These are phyloP conservation scores for Napeogenes sylphis DNA, from an alignment of 2,888 invertebrate species.

Conservation along the genomic window DNA sequence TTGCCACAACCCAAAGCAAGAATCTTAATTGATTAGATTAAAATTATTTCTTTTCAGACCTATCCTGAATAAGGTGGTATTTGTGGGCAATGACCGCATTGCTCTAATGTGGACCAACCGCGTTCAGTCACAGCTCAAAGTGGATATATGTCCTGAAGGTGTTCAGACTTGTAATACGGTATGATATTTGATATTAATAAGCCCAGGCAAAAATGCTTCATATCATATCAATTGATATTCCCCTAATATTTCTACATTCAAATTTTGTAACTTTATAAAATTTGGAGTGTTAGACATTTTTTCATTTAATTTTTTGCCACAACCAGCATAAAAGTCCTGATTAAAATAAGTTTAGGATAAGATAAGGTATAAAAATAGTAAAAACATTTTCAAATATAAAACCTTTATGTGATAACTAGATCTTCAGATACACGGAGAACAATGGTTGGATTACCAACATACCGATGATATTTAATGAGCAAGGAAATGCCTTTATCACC, in stretches of 20 bases:
- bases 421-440: conserved; percentile 62
- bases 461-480: conserved; percentile 81
- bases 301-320: too few species aligned
- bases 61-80: conserved; percentile 84
- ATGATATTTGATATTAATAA: conserved; percentile 12
- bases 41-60: conserved; percentile 57
- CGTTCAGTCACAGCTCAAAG: conserved; percentile 83
- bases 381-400: too few species aligned
- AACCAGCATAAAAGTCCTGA: too few species aligned
- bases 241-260: too few species aligned
- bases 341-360: too few species aligned
- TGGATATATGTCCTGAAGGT: conserved; percentile 78
- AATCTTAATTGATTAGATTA: too few species aligned
- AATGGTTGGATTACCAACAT: conserved; percentile 90
- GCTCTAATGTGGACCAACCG: conserved; percentile 93
- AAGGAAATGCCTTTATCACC: conserved; percentile 83
- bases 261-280: too few species aligned
- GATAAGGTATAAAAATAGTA: not conserved
- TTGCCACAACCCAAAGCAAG: too few species aligned
- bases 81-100: conserved; percentile 83
- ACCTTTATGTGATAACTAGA: conserved; percentile 44
- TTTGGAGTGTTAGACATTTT: too few species aligned
- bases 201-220: too few species aligned
- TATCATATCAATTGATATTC: too few species aligned
- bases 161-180: conserved; percentile 50